Conservation (phyloP, 1,140 invertebrate species). For the Zaprionus ornatus region DNA sequence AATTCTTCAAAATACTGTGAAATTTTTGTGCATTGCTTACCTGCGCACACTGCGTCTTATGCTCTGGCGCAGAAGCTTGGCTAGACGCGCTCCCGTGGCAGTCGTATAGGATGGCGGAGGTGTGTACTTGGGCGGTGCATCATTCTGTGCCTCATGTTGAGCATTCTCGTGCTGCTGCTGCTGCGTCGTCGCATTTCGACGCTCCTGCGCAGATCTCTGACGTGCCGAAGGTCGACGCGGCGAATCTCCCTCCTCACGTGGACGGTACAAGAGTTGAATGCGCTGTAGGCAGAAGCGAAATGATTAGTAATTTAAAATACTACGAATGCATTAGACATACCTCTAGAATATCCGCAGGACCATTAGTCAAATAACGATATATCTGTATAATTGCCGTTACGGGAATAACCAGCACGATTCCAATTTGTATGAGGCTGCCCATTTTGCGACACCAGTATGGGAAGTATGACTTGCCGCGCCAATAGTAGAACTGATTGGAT, state of each 20-base stretch:
- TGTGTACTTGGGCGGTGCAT: constrained; percentile 96
- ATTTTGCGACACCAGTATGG: constrained; percentile 90
- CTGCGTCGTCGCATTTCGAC: constrained; percentile 45
- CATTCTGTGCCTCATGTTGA: constrained; percentile 85
- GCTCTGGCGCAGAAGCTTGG: constrained; percentile 91
- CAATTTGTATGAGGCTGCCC: constrained; percentile 90
- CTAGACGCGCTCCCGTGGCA: constrained; percentile 92
- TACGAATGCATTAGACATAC: constrained; percentile 85
- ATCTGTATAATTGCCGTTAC: constrained; percentile 92
- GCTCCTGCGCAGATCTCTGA: constrained; percentile 44
- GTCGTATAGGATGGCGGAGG: constrained; percentile 96
- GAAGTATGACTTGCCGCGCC: constrained; percentile 87
- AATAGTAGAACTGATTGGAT: constrained; percentile 82
- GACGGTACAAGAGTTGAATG: constrained; percentile 84
- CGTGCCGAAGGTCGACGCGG: constrained; percentile 53
- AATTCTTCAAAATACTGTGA: too few species aligned
- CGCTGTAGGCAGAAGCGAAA: constrained; percentile 85
- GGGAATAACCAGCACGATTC: constrained; percentile 90
- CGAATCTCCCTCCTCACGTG: constrained; percentile 53
- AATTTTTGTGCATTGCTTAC: constrained; percentile 44
- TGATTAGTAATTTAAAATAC: not conserved
- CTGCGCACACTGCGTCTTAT: constrained; percentile 91
- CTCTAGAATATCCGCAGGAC: constrained; percentile 93
- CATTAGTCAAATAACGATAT: constrained; percentile 91
- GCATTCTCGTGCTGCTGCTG: constrained; percentile 38